These are phyloP conservation scores for Aegithalos caudatus DNA, from an alignment of 2,113 vertebrate species.

Conservation along the genomic window DNA sequence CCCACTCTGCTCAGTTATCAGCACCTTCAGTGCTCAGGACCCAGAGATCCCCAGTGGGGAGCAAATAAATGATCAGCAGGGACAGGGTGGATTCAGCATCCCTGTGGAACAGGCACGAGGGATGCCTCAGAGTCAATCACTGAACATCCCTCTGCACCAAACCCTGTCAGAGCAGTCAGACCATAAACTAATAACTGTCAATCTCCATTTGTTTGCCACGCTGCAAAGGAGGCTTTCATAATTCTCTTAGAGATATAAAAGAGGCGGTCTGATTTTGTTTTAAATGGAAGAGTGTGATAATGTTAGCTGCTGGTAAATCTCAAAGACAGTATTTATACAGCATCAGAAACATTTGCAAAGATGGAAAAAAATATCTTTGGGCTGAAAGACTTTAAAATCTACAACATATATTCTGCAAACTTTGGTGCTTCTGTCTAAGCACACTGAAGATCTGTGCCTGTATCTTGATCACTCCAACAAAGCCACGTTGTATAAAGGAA, in stretches of 20 bases:
- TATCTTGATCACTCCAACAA: background rate
- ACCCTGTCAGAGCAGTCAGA: slow-evolving; percentile 17
- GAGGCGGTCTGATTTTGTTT: background rate
- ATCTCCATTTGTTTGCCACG: slow-evolving; percentile 17
- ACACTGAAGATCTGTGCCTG: background rate
- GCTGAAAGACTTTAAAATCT: background rate
- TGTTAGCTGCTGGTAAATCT: background rate
- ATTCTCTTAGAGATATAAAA: background rate
- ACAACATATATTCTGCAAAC: background rate
- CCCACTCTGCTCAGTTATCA: background rate
- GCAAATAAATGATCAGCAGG: background rate
- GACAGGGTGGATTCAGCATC: background rate
- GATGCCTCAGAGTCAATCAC: background rate
- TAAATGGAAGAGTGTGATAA: background rate
- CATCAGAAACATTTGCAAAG: background rate
- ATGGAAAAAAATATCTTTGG: background rate
- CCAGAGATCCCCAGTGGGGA: background rate
- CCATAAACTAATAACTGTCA: slow-evolving; percentile 22
- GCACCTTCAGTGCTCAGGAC: background rate
- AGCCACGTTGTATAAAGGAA: background rate
- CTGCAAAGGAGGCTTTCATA: background rate
- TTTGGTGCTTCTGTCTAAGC: background rate
- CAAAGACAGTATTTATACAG: background rate
- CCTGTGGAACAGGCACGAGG: rapidly evolving
- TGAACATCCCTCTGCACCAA: background rate